Evolutionary conservation across 2,797 vertebrate genomes (phyloP).

Genomic region (Crenuchus spilurus): DNA sequence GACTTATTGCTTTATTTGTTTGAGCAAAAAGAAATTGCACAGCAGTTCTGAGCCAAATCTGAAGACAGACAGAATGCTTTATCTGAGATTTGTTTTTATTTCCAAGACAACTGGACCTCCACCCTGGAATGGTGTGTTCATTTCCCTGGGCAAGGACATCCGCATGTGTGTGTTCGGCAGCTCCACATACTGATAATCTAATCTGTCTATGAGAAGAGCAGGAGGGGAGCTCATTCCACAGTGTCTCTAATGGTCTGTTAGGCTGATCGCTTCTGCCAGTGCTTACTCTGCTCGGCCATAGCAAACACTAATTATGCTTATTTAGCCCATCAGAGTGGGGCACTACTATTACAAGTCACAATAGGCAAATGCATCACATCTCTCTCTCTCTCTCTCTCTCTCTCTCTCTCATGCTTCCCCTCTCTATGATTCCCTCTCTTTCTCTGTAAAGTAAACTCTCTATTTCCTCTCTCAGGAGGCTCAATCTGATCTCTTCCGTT

Average conservation of each 20-base stretch:
- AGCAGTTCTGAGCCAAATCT: not conserved
- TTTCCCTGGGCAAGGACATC: constrained; percentile 63
- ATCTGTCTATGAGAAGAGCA: constrained; percentile 44
- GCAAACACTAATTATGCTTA: not conserved
- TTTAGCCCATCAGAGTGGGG: not conserved
- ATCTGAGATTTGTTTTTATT: constrained; percentile 60
- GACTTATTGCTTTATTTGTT: no score
- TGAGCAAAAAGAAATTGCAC: not conserved
- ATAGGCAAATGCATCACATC: not conserved
- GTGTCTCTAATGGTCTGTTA: constrained; percentile 17
- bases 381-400: not conserved
- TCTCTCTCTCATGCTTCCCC: not conserved
- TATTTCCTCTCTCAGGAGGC: constrained; percentile 40
- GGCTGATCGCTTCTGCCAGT: constrained; percentile 11
- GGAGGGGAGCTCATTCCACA: constrained; percentile 39
- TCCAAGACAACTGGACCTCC: constrained; percentile 56
- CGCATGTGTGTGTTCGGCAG: constrained; percentile 51
- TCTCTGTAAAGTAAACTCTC: constrained; percentile 31
- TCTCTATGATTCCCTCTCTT: not conserved
- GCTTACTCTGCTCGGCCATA: constrained; percentile 16
- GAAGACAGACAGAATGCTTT: constrained; percentile 37
- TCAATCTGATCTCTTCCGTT: constrained; percentile 45
- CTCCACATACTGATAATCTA: constrained; percentile 56
- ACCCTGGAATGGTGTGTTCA: constrained; percentile 58
- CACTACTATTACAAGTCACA: constrained; percentile 8